phyloP scores from a whole-genome alignment of 2,797 vertebrate genomes.

The Hoplostethus mediterraneus region DNA sequence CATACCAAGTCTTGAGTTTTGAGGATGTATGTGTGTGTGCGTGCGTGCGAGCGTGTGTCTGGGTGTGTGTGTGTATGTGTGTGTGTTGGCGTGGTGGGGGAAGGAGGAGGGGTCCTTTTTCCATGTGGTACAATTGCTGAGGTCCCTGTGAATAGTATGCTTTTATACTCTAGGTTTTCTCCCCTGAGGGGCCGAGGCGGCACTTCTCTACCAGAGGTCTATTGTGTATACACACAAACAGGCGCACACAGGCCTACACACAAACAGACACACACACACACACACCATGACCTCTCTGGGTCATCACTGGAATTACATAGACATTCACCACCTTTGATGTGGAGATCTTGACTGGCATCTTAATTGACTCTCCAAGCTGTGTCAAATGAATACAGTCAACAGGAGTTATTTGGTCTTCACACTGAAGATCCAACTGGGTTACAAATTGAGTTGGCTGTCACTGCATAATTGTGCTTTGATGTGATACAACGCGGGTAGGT shows the following conservation, averaged over 20 bases:
- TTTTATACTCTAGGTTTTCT: conserved; percentile 58
- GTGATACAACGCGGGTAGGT: conserved; percentile 1
- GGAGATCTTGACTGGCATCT: conserved; percentile 43
- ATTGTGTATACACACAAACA: conserved; percentile 55
- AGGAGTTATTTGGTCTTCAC: conserved; percentile 21
- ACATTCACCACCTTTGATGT: conserved; percentile 48
- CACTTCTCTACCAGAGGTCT: conserved; percentile 48
- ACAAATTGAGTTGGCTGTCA: conserved; percentile 19
- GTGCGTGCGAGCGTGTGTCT: conserved; percentile 17
- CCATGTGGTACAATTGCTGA: conserved; percentile 51
- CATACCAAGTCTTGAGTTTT: conserved; percentile 59
- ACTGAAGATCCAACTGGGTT: conserved; percentile 19
- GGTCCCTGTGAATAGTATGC: conserved; percentile 51
- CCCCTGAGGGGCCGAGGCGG: conserved; percentile 44
- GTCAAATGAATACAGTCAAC: conserved; percentile 51
- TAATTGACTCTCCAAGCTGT: conserved; percentile 57
- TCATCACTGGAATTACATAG: conserved; percentile 52
- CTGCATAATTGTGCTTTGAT: conserved; percentile 36
- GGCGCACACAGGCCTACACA: conserved; percentile 13
- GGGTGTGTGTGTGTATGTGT: conserved; percentile 22
- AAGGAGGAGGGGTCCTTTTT: conserved; percentile 49
- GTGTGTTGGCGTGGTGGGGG: conserved; percentile 27
- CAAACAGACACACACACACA: conserved; percentile 32
- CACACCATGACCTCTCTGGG: conserved; percentile 64
- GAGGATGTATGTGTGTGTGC: conserved; percentile 21